Base-by-base conservation (phyloP, 2,888 invertebrate genomes). In the Torymus texanus region DNA sequence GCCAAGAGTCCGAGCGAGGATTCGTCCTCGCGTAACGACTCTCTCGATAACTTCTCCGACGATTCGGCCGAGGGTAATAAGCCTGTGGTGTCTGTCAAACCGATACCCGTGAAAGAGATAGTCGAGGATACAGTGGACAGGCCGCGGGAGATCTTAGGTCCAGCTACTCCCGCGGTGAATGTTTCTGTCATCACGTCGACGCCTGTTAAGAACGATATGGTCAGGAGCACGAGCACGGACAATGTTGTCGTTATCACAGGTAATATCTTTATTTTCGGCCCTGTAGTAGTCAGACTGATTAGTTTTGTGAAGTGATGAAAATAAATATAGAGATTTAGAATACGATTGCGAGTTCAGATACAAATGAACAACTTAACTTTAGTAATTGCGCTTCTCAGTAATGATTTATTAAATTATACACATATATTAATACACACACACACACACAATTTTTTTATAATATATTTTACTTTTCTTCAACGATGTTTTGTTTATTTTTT, bases 171-270 rank as follows among this genome's bases (percentile, higher is more conserved):
- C 2, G 85, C 85, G 24, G 81, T 89, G 16, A 89, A 90, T 50
- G 89, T 90, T 11, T 88, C 90, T 2, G 90, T 90, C 13, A 88
- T 90, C 21, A 90, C 89, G 0, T 90, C 90, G 50, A 90, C 90
- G 14, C 89, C 89, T 11, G 83, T 89, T 18, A 87, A 87, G 81
- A 87, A 86, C 68, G 87, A 86, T 13, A 80, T 84, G 11, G 86
- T 88, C 4, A 85, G 87, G 75, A 88, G 85, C 75, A 85, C 83
- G 21, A 88, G 86, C 67, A 87, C 87, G 8, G 89, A 90, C 61
- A 89, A 89, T 66, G 84, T 90, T 16, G 89, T 90, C 59, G 89
- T 90, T 51, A 89, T 90, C 77, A 90, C 90, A 16, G 89, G 90
- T n/a, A n/a, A n/a, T n/a, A n/a, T n/a, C n/a, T n/a, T n/a, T n/a